Evolutionary conservation across 2,113 vertebrate genomes (phyloP), one percentile per base, ranked within the genome.

Genomic region (Paralichthys olivaceus): DNA sequence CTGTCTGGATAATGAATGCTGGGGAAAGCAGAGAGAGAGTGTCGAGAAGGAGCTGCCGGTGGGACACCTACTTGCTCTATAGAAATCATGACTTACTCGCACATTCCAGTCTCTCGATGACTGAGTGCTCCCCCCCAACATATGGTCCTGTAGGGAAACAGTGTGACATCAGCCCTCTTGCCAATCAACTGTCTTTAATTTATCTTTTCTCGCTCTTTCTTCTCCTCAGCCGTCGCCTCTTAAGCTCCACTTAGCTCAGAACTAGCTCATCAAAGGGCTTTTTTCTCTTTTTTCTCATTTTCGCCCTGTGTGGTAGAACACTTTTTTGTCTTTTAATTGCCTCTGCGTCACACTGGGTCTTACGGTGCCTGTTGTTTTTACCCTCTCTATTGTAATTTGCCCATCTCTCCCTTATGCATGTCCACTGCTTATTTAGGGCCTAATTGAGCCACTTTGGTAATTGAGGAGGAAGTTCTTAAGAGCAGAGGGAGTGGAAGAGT

Each of bases 381-480:
- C 84, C 90, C 87, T 90, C 84, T 55, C 73, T 61, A 72, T 87
- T 92, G 90, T 93, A 92, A 94, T 92, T 93, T 91, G 81, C 81
- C 84, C 87, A 85, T 88, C 77, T 87, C 85, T 84, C 80, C 81
- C 81, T 72, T 32, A 49, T 79, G 79, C 66, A 61, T 79, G 89
- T 91, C 89, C 91, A 32, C 80, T 79, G 89, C 87, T 87, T 92
- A 89, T 93, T 93, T 89, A 88, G 79, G 82, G 74, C 85, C 86
- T 93, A 94, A 94, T 93, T 93, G 91, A 92, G 90, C 89, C 94
- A 93, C 91, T 95, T 94, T 94, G 91, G 91, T 90, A 92, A 94
- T 94, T 93, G 91, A 83, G 85, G 88, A 92, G 89, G 90, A 93
- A 90, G 87, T 93, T 92, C 90, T 90, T 86, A 90, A 91, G 91